A percentile compares a stretch with the other conserved stretches of the same genome.
Conservation (phyloP, 2,888 invertebrate species). For the Phaonia tiefii region DNA sequence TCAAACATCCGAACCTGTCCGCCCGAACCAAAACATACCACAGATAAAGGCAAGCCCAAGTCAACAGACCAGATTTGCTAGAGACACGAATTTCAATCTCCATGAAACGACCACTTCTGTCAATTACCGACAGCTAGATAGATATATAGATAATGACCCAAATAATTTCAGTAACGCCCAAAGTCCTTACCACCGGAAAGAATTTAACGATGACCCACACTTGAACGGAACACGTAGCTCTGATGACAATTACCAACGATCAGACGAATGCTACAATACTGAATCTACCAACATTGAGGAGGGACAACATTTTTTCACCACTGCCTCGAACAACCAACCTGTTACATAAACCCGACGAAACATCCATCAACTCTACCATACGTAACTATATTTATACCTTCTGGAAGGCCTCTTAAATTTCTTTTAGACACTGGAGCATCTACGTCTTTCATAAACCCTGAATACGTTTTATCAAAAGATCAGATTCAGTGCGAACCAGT, state of each 20-base stretch:
- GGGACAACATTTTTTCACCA: too few species aligned
- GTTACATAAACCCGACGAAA: too few species aligned
- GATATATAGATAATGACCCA: neutral
- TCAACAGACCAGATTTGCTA: too few species aligned
- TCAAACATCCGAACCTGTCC: neutral
- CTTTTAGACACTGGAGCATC: conserved; percentile 44
- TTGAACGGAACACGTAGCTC: neutral
- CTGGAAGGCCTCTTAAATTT: conserved; percentile 27
- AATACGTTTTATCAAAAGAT: too few species aligned
- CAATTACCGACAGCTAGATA: conserved; percentile 27
- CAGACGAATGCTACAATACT: neutral
- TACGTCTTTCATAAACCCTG: conserved; percentile 37
- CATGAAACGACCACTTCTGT: neutral
- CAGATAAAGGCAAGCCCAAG: too few species aligned
- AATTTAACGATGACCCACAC: neutral
- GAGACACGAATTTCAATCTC: neutral
- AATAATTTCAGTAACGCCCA: too few species aligned
- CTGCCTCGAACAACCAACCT: too few species aligned
- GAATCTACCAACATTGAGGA: neutral
- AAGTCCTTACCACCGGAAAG: neutral
- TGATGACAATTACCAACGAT: neutral
- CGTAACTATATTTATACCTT: conserved; percentile 35
- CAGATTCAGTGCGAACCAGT: too few species aligned
- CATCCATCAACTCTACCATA: neutral
- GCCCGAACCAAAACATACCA: too few species aligned